Conservation (phyloP, 2,888 invertebrate genomes). For the Xylota sylvarum region DNA sequence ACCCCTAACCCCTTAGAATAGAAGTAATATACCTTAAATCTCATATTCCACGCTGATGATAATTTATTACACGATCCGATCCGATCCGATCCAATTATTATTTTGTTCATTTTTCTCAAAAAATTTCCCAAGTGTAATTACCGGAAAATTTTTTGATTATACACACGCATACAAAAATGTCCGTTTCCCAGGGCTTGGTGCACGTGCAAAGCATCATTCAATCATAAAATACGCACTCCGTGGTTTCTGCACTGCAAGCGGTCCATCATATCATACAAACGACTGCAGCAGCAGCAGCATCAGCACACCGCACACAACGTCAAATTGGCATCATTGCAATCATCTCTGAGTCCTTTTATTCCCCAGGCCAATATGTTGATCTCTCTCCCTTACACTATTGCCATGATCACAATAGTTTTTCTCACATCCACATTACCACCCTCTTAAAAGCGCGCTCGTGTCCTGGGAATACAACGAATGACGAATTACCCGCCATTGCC, state of each 20-base stretch:
- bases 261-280: slow-evolving; percentile 30
- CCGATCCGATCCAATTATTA: slow-evolving; percentile 70
- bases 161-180: slow-evolving; percentile 47
- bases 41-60: slow-evolving; percentile 42
- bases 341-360: slow-evolving; percentile 61
- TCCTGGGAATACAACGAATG: slow-evolving; percentile 73
- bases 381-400: slow-evolving; percentile 30
- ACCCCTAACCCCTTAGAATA: neutral
- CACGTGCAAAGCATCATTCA: slow-evolving; percentile 74
- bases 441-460: slow-evolving; percentile 45
- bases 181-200: slow-evolving; percentile 38
- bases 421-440: slow-evolving; percentile 47
- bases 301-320: slow-evolving; percentile 23
- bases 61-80: slow-evolving; percentile 71
- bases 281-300: slow-evolving; percentile 24
- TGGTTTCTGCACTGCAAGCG: slow-evolving; percentile 48
- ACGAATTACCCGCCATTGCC: slow-evolving; percentile 70
- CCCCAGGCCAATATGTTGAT: slow-evolving; percentile 69
- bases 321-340: slow-evolving; percentile 73
- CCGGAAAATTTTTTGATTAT: slow-evolving; percentile 63
- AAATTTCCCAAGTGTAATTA: slow-evolving; percentile 73
- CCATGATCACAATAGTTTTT: slow-evolving; percentile 73
- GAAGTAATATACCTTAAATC: slow-evolving; percentile 42
- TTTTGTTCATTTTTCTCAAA: slow-evolving; percentile 50
- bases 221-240: slow-evolving; percentile 72